Percentiles rank a stretch among this genome's conserved stretches.
These are phyloP conservation scores for Aldrovandia affinis DNA, from an alignment of 2,797 vertebrate genomes.

Conservation along the genomic window DNA sequence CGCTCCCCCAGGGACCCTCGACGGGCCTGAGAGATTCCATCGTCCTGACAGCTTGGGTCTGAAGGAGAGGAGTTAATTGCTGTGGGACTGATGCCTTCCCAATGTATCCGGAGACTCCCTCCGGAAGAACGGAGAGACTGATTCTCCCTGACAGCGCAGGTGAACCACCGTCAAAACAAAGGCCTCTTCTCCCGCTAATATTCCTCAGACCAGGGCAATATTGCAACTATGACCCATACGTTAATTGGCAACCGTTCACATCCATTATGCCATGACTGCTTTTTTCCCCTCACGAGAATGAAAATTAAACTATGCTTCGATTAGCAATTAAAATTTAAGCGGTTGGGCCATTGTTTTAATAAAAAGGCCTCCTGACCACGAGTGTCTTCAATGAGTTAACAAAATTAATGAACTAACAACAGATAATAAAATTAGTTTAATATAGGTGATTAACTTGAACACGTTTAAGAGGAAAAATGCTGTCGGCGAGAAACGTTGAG, in stretches of 20 bases:
- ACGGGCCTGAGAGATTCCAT: conserved; percentile 68
- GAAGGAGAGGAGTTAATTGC: conserved; percentile 77
- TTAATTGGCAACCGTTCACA: background rate
- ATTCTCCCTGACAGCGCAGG: conserved; percentile 65
- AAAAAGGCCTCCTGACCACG: background rate
- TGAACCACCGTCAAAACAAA: conserved; percentile 70
- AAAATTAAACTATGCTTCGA: background rate
- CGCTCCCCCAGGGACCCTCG: conserved; percentile 62
- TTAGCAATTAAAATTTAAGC: conserved; percentile 7
- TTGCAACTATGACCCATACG: background rate
- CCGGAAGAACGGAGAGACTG: conserved; percentile 48
- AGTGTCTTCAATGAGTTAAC: conserved; percentile 11
- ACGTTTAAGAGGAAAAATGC: background rate
- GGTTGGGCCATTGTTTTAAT: background rate
- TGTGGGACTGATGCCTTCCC: conserved; percentile 72
- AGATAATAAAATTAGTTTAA: conserved; percentile 1
- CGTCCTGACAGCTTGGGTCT: conserved; percentile 72
- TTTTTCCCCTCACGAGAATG: background rate
- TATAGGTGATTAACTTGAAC: conserved; percentile 4
- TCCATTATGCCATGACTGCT: background rate
- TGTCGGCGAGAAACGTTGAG: background rate
- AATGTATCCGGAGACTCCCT: conserved; percentile 64
- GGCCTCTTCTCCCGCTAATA: conserved; percentile 6
- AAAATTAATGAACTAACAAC: conserved; percentile 12
- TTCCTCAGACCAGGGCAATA: background rate